Evolutionary conservation across 2,797 vertebrate genomes (phyloP).

Genomic region (Semaprochilodus insignis): DNA sequence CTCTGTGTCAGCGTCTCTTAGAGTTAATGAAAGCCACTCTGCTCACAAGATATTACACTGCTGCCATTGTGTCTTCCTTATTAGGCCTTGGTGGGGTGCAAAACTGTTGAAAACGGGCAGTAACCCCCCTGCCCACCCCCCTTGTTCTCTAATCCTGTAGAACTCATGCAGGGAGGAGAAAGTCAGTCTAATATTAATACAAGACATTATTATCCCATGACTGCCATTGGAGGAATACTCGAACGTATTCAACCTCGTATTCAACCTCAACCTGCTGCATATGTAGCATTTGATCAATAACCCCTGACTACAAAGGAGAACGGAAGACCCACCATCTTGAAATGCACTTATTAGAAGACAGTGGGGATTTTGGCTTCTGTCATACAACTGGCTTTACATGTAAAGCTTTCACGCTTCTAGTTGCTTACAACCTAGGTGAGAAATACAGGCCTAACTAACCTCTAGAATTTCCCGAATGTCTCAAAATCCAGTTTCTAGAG

Average conservation of each 20-base stretch:
- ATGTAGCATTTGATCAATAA: neutral
- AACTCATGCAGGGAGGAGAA: neutral
- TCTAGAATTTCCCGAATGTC: too few species aligned
- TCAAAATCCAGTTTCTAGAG: too few species aligned
- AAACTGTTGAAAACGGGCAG: neutral
- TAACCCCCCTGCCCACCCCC: neutral
- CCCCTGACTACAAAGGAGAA: too few species aligned
- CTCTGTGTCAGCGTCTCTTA: neutral
- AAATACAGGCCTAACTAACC: too few species aligned
- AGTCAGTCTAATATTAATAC: neutral
- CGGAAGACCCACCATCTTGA: too few species aligned
- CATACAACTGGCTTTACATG: too few species aligned
- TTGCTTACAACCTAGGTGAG: too few species aligned
- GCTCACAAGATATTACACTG: neutral
- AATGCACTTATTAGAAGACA: too few species aligned
- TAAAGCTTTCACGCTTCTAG: too few species aligned
- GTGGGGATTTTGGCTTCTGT: too few species aligned
- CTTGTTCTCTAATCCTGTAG: neutral
- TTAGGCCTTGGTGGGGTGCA: neutral
- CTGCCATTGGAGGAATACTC: neutral
- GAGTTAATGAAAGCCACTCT: slow-evolving; percentile 15
- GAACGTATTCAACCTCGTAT: too few species aligned
- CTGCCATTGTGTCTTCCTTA: slow-evolving; percentile 6
- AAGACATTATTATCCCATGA: neutral
- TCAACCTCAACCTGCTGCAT: neutral